Evolutionary conservation across 1,140 invertebrate genomes (phyloP).

Genomic region (Drosophila pandora): DNA sequence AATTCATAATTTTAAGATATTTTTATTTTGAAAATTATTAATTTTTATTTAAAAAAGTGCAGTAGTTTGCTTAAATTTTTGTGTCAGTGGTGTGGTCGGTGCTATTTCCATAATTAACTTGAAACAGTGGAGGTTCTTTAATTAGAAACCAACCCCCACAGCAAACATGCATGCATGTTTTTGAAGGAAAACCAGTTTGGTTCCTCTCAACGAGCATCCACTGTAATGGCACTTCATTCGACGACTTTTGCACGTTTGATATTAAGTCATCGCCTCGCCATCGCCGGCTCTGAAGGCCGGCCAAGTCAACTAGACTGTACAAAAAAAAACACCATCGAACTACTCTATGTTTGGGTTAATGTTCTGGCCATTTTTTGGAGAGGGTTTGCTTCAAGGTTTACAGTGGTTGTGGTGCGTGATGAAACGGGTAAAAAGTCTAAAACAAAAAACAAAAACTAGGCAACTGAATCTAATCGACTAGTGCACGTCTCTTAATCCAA

Average conservation of each 20-base stretch:
- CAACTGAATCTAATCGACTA: conserved; percentile 47
- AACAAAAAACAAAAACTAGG: conserved; percentile 16
- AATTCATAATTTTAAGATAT: too few species aligned
- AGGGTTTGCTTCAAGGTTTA: conserved; percentile 41
- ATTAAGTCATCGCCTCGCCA: conserved; percentile 33
- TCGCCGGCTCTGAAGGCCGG: conserved; percentile 12
- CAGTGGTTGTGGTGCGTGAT: conserved; percentile 74
- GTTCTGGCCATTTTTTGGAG: conserved; percentile 33
- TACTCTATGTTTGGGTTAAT: conserved; percentile 31
- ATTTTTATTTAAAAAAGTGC: not conserved
- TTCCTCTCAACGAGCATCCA: conserved; percentile 37
- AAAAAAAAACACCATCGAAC: conserved; percentile 34
- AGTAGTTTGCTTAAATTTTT: not conserved
- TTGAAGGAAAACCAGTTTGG: conserved; percentile 31
- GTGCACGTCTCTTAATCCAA: conserved; percentile 69
- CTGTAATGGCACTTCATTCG: conserved; percentile 34
- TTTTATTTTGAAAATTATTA: not conserved
- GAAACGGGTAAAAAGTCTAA: conserved; percentile 12
- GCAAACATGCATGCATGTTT: not conserved
- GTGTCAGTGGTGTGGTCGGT: conserved; percentile 3
- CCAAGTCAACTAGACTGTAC: conserved; percentile 21
- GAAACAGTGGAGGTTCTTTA: conserved; percentile 29
- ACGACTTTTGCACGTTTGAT: conserved; percentile 34
- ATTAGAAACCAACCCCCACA: conserved; percentile 41
- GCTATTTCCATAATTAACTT: conserved; percentile 22